Evolutionary conservation across 2,888 invertebrate species (phyloP).

Genomic region (Julus scandinavius): DNA sequence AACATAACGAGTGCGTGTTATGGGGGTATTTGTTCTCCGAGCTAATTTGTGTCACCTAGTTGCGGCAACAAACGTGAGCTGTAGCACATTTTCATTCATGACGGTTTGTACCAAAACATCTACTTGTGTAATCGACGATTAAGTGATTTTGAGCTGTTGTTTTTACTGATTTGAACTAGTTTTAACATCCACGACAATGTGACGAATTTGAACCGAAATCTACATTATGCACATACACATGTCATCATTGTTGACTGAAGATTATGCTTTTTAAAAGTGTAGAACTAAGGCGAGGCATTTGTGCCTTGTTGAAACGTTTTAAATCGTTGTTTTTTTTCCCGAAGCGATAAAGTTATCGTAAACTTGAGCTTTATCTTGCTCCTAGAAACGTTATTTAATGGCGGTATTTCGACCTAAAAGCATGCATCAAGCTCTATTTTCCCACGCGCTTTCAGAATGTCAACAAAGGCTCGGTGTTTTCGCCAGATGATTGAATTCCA

Average conservation of each 20-base stretch:
- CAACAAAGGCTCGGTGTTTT: background rate
- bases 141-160: background rate
- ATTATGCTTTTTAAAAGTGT: background rate
- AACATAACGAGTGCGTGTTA: background rate
- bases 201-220: background rate
- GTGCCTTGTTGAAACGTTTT: background rate
- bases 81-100: background rate
- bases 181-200: background rate
- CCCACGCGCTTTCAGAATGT: background rate
- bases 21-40: background rate
- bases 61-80: background rate
- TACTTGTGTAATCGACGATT: background rate
- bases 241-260: background rate
- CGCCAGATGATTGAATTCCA: background rate
- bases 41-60: slow-evolving; percentile 34
- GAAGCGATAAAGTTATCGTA: slow-evolving; percentile 23
- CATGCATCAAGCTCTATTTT: background rate
- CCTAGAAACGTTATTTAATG: background rate
- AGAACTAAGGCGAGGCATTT: slow-evolving; percentile 8
- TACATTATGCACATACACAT: background rate
- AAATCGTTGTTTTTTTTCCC: background rate
- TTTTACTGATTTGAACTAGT: background rate
- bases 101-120: background rate
- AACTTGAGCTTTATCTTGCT: background rate
- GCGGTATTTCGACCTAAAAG: background rate